Evolutionary conservation across 2,797 vertebrate genomes (phyloP), one percentile per base, ranked within the genome.

Genomic region (Tenualosa ilisha): DNA sequence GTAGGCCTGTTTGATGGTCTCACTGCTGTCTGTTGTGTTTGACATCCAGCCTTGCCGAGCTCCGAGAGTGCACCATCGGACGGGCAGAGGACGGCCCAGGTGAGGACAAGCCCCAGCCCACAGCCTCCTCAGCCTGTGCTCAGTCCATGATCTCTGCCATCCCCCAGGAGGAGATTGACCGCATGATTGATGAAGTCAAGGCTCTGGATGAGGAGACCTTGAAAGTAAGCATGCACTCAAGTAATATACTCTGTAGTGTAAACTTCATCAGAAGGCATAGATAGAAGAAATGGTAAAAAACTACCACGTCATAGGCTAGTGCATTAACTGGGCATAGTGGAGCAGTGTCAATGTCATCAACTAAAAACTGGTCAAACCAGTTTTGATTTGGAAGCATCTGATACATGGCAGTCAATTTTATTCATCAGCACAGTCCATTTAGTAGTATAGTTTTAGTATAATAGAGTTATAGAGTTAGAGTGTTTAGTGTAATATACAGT

Each of bases 121-220:
- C 91, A 31, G 81, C 92, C 1, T 88, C 93, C 2, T 87, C 91
- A 20, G 87, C 84, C 54, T 89, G 88, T 3, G 94, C 96, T 65
- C 97, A 97, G 86, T 96, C 97, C 0, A 96, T 98, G 86, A 96
- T 98, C 90, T 97, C 97, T 84, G 94, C 96, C 82, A 95, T 99
- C 89, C 97, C 96, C 3, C 85, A 94, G 8, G 92, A 97, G 87
- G 97, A 97, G 85, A 91, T 98, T 50, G 89, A 93, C 85, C 91
- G 86, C 50, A 96, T 99, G 89, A 95, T 98, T 26, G 94, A 97
- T 91, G 97, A 99, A 92, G 97, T 98, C 84, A 95, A 95, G 89
- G 91, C 89, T 12, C 92, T 99, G 82, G 97, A 98, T 0, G 94
- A 97, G 86, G 96, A 96, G 1, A 95, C 95, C 0, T 89, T 99